Evolutionary conservation across 2,888 invertebrate genomes (phyloP).

Genomic region (Formica aserva): DNA sequence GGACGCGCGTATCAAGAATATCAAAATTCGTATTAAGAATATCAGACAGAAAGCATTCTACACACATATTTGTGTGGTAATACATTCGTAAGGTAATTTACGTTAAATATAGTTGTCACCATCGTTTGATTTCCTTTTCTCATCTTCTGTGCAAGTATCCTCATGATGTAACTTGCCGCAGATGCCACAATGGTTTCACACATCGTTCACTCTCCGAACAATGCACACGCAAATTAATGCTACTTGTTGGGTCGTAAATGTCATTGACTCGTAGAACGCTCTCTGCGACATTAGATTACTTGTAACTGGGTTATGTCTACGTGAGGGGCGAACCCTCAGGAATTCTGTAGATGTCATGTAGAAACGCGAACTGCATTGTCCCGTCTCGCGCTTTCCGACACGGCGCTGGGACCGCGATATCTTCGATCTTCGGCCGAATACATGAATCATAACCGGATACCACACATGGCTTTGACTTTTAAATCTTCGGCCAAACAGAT

Average conservation of each 20-base stretch:
- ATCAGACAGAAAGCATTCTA: background rate
- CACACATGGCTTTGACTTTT: conserved; percentile 44
- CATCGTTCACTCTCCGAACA: conserved; percentile 25
- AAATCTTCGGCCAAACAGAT: conserved; percentile 32
- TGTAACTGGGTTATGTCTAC: conserved; percentile 44
- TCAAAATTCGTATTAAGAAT: no score
- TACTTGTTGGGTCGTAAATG: conserved; percentile 48
- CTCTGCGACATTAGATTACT: conserved; percentile 31
- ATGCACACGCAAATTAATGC: conserved; percentile 37
- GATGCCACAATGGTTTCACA: conserved; percentile 11
- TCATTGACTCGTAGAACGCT: conserved; percentile 39
- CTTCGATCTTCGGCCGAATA: conserved; percentile 46
- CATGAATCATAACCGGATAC: conserved; percentile 53
- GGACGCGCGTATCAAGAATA: background rate
- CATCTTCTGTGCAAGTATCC: background rate
- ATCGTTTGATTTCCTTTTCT: background rate
- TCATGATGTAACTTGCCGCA: background rate
- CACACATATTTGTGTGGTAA: background rate
- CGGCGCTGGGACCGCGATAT: conserved; percentile 18
- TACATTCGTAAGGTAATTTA: background rate
- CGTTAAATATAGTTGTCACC: background rate
- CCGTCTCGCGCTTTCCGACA: conserved; percentile 22
- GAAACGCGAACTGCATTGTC: conserved; percentile 40
- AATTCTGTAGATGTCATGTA: conserved; percentile 44
- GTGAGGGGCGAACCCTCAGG: conserved; percentile 27